These are phyloP conservation scores for Agriopis marginaria DNA, from an alignment of 2,888 invertebrate species.

Conservation along the genomic window DNA sequence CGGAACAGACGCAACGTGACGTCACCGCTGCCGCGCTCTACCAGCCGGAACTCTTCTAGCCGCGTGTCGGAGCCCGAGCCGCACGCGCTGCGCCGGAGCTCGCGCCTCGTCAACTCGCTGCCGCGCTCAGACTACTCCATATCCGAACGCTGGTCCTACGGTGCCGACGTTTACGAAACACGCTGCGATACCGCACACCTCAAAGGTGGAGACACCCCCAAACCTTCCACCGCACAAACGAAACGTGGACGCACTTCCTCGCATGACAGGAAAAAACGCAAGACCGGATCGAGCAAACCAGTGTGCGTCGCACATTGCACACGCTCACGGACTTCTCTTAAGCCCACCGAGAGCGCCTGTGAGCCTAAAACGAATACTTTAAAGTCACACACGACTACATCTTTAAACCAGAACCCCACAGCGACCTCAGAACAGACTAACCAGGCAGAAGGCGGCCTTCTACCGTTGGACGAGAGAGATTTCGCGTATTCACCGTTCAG, in stretches of 20 bases:
- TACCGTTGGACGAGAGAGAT: conserved; percentile 83
- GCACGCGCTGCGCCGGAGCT: conserved; percentile 74
- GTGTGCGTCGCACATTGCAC: conserved; percentile 82
- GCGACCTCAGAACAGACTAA: conserved; percentile 61
- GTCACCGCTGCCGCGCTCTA: conserved; percentile 74
- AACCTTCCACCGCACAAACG: conserved; percentile 59
- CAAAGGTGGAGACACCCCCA: conserved; percentile 72
- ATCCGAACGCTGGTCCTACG: conserved; percentile 87
- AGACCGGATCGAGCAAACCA: conserved; percentile 64
- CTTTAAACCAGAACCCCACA: conserved; percentile 60
- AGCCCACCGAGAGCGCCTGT: conserved; percentile 77
- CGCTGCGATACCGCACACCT: conserved; percentile 74
- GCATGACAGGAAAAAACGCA: conserved; percentile 79
- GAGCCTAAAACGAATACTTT: conserved; percentile 66
- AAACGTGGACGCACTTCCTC: conserved; percentile 75
- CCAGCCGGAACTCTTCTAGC: conserved; percentile 68
- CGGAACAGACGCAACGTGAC: conserved; percentile 75
- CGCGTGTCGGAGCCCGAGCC: conserved; percentile 75
- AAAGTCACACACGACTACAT: conserved; percentile 57
- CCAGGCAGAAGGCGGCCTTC: conserved; percentile 75
- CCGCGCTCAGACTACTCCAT: conserved; percentile 85
- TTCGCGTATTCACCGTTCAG: conserved; percentile 83
- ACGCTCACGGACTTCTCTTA: conserved; percentile 82
- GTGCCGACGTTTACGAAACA: conserved; percentile 83
- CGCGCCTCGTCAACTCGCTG: conserved; percentile 81